A percentile compares a stretch with the other conserved stretches of the same genome.
Evolutionary conservation across 2,797 vertebrate genomes (phyloP).

Genomic region (Mus caroli): DNA sequence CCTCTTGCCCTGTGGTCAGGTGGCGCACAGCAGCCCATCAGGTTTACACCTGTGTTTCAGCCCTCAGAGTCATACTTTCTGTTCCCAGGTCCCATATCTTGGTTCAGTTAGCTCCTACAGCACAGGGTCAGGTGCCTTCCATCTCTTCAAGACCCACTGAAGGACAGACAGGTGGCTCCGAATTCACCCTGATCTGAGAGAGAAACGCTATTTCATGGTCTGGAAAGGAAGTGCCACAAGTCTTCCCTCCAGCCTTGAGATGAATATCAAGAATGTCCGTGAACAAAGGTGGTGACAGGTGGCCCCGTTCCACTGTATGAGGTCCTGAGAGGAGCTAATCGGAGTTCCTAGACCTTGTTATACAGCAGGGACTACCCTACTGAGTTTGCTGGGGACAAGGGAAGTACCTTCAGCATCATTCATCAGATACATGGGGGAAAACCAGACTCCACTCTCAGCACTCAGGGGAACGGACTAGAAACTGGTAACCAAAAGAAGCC

Average conservation of each 20-base stretch:
- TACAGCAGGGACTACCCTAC: not conserved
- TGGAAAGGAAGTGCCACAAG: not conserved
- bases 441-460: not conserved
- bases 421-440: not conserved
- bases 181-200: not conserved
- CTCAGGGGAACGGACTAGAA: too few species aligned
- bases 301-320: not conserved
- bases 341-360: too few species aligned
- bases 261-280: not conserved
- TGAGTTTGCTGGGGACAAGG: not conserved
- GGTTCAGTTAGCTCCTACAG: not conserved
- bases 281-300: not conserved
- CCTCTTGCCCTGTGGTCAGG: not conserved
- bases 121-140: not conserved
- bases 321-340: not conserved
- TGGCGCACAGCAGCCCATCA: not conserved
- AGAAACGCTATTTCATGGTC: not conserved
- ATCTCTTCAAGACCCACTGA: not conserved
- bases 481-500: not conserved
- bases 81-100: not conserved
- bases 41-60: not conserved
- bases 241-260: not conserved
- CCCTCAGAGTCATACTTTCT: not conserved
- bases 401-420: not conserved
- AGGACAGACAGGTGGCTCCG: too few species aligned